Conservation (phyloP, 2,888 invertebrate genomes). For the Melieria omissa region DNA sequence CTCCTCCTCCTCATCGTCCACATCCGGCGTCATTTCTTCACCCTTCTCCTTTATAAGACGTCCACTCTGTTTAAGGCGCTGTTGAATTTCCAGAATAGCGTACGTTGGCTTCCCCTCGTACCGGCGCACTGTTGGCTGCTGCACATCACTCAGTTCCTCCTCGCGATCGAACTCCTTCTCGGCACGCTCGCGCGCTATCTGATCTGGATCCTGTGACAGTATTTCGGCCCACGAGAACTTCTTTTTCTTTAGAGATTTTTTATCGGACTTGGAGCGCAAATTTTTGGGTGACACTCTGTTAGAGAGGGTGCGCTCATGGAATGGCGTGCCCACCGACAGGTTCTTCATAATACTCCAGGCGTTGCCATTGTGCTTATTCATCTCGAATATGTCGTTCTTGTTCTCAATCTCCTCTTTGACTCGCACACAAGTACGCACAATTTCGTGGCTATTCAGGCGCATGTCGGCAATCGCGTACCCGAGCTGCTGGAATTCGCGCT, state of each 20-base stretch:
- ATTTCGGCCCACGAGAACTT: slow-evolving; percentile 67
- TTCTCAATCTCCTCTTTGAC: slow-evolving; percentile 60
- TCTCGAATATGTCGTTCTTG: slow-evolving; percentile 66
- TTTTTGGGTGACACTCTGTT: slow-evolving; percentile 73
- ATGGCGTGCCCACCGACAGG: slow-evolving; percentile 59
- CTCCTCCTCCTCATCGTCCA: slow-evolving; percentile 35
- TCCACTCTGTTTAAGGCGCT: slow-evolving; percentile 59
- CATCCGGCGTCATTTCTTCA: slow-evolving; percentile 40
- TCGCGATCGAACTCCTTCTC: slow-evolving; percentile 67
- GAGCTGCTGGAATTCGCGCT: slow-evolving; percentile 72
- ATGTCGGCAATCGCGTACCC: slow-evolving; percentile 58
- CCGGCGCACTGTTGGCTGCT: slow-evolving; percentile 55
- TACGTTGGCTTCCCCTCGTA: slow-evolving; percentile 66
- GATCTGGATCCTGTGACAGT: slow-evolving; percentile 66
- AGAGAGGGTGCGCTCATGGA: slow-evolving; percentile 62
- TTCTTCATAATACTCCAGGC: slow-evolving; percentile 58
- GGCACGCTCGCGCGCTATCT: slow-evolving; percentile 66
- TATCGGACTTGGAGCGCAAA: slow-evolving; percentile 70
- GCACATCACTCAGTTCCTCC: slow-evolving; percentile 55
- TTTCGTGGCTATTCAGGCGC: slow-evolving; percentile 58
- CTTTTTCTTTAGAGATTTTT: slow-evolving; percentile 57
- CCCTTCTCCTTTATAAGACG: slow-evolving; percentile 47
- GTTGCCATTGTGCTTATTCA: slow-evolving; percentile 66
- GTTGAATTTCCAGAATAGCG: slow-evolving; percentile 64
- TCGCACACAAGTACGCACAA: slow-evolving; percentile 57